Evolutionary conservation across 1,140 invertebrate species (phyloP).

Genomic region (Eulimnadia texana): DNA sequence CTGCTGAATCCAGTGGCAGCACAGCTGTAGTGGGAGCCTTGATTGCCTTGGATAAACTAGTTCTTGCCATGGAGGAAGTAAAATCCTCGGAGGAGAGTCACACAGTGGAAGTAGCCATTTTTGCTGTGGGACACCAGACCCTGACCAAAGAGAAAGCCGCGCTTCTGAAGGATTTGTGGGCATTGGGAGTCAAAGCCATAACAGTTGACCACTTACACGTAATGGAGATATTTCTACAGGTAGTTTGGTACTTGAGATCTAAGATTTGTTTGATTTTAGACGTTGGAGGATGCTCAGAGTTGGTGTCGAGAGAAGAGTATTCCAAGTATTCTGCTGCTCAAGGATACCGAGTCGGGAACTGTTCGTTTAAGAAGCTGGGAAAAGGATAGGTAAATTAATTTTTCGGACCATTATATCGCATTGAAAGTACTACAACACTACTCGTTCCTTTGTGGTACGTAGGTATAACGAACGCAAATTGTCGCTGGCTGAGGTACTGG

Average conservation of each 20-base stretch:
- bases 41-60: constrained; percentile 50
- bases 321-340: constrained; percentile 48
- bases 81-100: constrained; percentile 31
- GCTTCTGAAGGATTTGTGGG: constrained; percentile 42
- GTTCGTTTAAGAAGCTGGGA: constrained; percentile 43
- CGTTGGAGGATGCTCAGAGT: constrained; percentile 49
- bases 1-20: constrained; percentile 25
- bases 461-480: constrained; percentile 47
- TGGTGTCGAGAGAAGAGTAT: constrained; percentile 45
- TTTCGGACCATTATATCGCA: not conserved
- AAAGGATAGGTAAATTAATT: constrained; percentile 33
- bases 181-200: constrained; percentile 36
- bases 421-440: not conserved
- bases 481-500: constrained; percentile 36
- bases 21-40: constrained; percentile 50
- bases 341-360: constrained; percentile 42
- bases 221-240: constrained; percentile 2
- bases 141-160: constrained; percentile 45
- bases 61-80: constrained; percentile 34
- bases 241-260: constrained; percentile 7
- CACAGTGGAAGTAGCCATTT: constrained; percentile 45
- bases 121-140: constrained; percentile 37
- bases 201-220: constrained; percentile 36
- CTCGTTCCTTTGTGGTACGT: constrained; percentile 2
- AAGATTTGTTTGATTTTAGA: constrained; percentile 26